Percentiles rank a stretch among this genome's conserved stretches.
Evolutionary conservation across 2,113 vertebrate genomes (phyloP).

Genomic region (Rhizomys pruinosus): DNA sequence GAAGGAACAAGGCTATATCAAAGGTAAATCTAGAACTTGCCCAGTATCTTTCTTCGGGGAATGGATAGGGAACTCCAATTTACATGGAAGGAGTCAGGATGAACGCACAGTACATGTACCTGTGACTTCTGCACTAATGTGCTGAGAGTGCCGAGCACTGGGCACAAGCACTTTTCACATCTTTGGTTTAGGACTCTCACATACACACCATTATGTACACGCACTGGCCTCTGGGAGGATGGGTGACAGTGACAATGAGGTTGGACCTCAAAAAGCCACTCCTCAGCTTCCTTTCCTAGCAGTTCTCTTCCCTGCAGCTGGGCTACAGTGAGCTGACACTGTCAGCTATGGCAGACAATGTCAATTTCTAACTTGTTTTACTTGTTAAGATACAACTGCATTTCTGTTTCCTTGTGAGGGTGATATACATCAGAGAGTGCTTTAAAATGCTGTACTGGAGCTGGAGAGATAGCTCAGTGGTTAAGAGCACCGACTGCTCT

Average conservation of each 20-base stretch:
- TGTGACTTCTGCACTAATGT: background rate
- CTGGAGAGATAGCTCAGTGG: too few species aligned
- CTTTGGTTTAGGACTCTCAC: background rate
- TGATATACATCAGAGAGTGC: background rate
- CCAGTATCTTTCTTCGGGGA: background rate
- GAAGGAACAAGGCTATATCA: background rate
- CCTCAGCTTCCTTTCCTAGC: background rate
- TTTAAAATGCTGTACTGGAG: background rate
- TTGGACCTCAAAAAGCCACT: background rate
- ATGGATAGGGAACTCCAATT: background rate
- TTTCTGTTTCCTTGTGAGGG: background rate
- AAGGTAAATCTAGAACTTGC: background rate
- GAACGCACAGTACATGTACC: background rate
- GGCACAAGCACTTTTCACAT: background rate
- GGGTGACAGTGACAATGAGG: background rate
- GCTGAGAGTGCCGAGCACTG: background rate
- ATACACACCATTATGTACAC: fast-evolving
- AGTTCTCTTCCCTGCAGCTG: background rate
- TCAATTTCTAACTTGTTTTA: background rate
- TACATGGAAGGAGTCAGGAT: background rate
- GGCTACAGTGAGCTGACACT: too few species aligned
- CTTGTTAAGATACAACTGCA: background rate
- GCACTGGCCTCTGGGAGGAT: background rate
- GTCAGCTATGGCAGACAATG: background rate
- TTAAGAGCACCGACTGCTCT: too few species aligned